Evolutionary conservation across 2,113 vertebrate genomes (phyloP).

Genomic region (Pavo muticus): DNA sequence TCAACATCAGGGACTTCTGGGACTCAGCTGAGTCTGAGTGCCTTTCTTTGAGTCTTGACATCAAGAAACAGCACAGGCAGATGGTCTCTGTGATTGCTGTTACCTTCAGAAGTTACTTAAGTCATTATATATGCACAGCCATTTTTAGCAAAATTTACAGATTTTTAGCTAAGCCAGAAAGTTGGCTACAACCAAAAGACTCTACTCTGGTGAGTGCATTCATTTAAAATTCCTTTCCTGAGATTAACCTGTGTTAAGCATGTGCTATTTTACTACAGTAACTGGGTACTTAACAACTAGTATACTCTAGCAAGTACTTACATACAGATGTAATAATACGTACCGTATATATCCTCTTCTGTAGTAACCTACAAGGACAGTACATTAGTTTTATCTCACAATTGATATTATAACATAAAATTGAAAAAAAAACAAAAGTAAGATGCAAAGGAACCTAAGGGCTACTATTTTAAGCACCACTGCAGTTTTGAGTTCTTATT

Average conservation of each 20-base stretch:
- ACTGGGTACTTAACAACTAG: not conserved
- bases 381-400: not conserved
- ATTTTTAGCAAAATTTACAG: not conserved
- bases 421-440: not conserved
- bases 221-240: not conserved
- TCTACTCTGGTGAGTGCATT: not conserved
- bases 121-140: not conserved
- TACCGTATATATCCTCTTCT: constrained; percentile 9
- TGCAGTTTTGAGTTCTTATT: not conserved
- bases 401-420: not conserved
- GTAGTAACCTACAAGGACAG: constrained; percentile 15
- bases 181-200: not conserved
- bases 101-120: not conserved
- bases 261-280: not conserved
- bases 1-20: not conserved
- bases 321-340: not conserved
- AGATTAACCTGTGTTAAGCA: not conserved
- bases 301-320: not conserved
- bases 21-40: not conserved
- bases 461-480: not conserved
- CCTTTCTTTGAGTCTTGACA: not conserved
- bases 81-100: not conserved
- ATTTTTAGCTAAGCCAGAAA: not conserved
- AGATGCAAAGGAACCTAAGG: not conserved
- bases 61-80: not conserved